These are phyloP conservation scores for Psylliodes chrysocephalus DNA, from an alignment of 2,888 invertebrate species.

Conservation along the genomic window DNA sequence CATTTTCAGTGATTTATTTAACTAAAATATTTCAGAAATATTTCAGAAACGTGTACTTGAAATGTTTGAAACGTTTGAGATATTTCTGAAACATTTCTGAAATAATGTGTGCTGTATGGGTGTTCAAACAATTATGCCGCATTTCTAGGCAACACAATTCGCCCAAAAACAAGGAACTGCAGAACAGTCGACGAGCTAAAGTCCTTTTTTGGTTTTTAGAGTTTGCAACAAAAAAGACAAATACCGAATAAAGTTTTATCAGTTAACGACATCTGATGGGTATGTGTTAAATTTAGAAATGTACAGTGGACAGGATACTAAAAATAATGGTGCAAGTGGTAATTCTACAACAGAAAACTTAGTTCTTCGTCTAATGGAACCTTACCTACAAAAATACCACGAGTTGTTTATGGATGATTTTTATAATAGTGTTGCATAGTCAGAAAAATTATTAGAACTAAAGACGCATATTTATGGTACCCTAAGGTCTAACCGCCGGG, in stretches of 20 bases:
- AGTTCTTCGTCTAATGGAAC: conserved; percentile 15
- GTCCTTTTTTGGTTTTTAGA: too few species aligned
- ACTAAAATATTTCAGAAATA: too few species aligned
- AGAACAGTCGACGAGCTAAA: too few species aligned
- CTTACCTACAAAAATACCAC: conserved; percentile 12
- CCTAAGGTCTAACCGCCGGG: not conserved
- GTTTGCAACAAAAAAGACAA: conserved; percentile 24
- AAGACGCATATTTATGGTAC: not conserved
- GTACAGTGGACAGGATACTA: conserved; percentile 19
- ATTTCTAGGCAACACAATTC: too few species aligned
- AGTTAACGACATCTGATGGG: conserved; percentile 18
- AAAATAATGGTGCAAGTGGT: not conserved
- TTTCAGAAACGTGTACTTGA: too few species aligned
- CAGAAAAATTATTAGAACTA: conserved; percentile 12
- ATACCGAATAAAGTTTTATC: not conserved
- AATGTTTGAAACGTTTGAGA: too few species aligned
- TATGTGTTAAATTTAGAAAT: conserved; percentile 24
- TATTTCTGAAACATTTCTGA: too few species aligned
- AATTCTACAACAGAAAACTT: conserved; percentile 10
- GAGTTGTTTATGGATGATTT: conserved; percentile 18
- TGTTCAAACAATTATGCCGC: too few species aligned
- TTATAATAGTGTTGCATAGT: conserved; percentile 18
- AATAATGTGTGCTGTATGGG: too few species aligned
- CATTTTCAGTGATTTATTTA: too few species aligned
- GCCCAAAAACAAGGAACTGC: too few species aligned